These are phyloP conservation scores for Bombylius major DNA, from an alignment of 2,888 invertebrate genomes.

Conservation along the genomic window DNA sequence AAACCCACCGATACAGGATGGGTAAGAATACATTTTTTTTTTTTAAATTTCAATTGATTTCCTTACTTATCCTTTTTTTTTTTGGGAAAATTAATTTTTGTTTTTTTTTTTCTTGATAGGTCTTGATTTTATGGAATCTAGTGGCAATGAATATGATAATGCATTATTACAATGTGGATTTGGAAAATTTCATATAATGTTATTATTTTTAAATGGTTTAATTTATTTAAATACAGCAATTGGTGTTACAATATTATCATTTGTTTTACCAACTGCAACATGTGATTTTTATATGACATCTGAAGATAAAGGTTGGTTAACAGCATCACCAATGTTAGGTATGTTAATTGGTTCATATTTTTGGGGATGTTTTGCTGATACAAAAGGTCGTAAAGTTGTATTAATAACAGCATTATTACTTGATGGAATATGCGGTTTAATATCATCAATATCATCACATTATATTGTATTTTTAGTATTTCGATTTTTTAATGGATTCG, in stretches of 20 bases:
- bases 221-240: constrained; percentile 75
- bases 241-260: constrained; percentile 67
- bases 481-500: constrained; percentile 65
- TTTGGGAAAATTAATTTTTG: no score
- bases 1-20: constrained; percentile 19
- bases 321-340: constrained; percentile 66
- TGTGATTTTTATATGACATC: constrained; percentile 73
- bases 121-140: constrained; percentile 30
- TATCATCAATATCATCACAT: constrained; percentile 62
- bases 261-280: constrained; percentile 70
- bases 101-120: constrained; percentile 16
- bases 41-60: no score
- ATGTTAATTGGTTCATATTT: constrained; percentile 75
- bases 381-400: constrained; percentile 63
- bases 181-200: constrained; percentile 67
- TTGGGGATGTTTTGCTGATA: constrained; percentile 75
- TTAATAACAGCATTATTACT: constrained; percentile 58
- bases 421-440: constrained; percentile 58
- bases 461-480: constrained; percentile 59
- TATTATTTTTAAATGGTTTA: constrained; percentile 62
- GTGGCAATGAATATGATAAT: constrained; percentile 29
- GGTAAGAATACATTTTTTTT: constrained; percentile 11
- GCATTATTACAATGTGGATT: constrained; percentile 47
- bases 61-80: no score
- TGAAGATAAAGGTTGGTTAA: constrained; percentile 62